Evolutionary conservation across 2,888 invertebrate species (phyloP), one percentile per base, ranked within the genome.

Genomic region (Ennomos quercinarius): DNA sequence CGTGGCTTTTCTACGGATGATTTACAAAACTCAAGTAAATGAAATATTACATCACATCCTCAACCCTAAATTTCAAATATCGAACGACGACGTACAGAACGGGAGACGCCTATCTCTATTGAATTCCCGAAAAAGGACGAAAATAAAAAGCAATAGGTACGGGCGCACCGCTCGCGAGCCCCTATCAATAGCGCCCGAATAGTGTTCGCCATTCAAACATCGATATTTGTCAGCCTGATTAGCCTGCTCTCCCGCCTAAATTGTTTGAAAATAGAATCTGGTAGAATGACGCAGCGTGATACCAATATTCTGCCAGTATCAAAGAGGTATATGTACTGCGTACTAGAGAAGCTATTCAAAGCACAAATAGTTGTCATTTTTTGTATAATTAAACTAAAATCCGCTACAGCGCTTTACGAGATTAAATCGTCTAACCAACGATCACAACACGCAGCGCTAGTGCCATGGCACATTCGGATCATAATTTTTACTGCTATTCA

Each of bases 141-240:
- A 83, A 89, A 87, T 83, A 87, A 87, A 90, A 86, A 80, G 76
- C 77, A 70, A 61, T 69, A 68, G 62, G 69, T 71, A 72, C 67
- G 75, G 72, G 17, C 71, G 68, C 61, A 61, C 66, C 65, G 55
- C 66, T 59, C 63, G 63, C 74, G 73, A 76, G 70, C 76, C 74
- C 80, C 79, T 81, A 78, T 78, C 84, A 85, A 86, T 88, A 85
- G 86, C 84, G 75, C 79, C 74, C 70, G 79, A 71, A 78, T 70
- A 70, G 72, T 74, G 76, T 73, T 80, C 84, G 57, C 68, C 76
- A 88, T 91, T 87, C 87, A 90, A 86, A 86, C 82, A 78, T 82
- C 77, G 85, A 80, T 89, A 87, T 89, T 91, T 91, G 89, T 89
- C 89, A 86, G 89, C 83, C 86, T 91, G 91, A 92, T 92, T 92